Evolutionary conservation across 1,140 invertebrate species (phyloP).

Genomic region (Cardiocondyla obscurior): DNA sequence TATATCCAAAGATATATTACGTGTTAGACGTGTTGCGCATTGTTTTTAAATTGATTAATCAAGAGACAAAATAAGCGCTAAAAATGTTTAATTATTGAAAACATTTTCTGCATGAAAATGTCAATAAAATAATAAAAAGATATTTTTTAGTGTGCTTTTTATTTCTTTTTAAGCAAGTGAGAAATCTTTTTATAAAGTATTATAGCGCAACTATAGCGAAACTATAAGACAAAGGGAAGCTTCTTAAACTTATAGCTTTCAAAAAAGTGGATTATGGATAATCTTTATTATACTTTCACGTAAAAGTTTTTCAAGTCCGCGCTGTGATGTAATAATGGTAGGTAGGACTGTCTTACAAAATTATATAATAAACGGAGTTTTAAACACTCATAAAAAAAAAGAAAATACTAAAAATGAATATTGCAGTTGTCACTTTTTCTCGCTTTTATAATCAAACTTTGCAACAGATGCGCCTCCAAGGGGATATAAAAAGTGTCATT

Average conservation of each 20-base stretch:
- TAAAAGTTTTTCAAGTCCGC: neutral
- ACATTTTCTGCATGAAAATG: neutral
- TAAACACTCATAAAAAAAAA: neutral
- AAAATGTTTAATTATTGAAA: neutral
- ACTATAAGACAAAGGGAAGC: neutral
- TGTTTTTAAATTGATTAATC: neutral
- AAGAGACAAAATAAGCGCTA: neutral
- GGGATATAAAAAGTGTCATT: slow-evolving; percentile 7
- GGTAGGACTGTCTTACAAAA: neutral
- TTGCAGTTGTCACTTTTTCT: slow-evolving; percentile 37
- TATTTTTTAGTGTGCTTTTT: neutral
- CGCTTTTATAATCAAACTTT: slow-evolving; percentile 50
- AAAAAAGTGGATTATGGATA: neutral
- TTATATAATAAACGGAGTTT: slow-evolving; percentile 29
- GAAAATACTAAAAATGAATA: slow-evolving; percentile 11
- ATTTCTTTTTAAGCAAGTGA: neutral
- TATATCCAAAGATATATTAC: neutral
- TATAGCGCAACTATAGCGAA: too few species aligned
- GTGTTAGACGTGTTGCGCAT: neutral
- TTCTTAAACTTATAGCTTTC: neutral
- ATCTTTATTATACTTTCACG: neutral
- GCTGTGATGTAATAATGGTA: neutral
- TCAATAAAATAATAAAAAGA: neutral
- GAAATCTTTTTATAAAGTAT: neutral
- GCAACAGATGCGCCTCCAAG: neutral